Evolutionary conservation across 1,140 invertebrate genomes (phyloP).

Genomic region (Tetramorium alpestre): DNA sequence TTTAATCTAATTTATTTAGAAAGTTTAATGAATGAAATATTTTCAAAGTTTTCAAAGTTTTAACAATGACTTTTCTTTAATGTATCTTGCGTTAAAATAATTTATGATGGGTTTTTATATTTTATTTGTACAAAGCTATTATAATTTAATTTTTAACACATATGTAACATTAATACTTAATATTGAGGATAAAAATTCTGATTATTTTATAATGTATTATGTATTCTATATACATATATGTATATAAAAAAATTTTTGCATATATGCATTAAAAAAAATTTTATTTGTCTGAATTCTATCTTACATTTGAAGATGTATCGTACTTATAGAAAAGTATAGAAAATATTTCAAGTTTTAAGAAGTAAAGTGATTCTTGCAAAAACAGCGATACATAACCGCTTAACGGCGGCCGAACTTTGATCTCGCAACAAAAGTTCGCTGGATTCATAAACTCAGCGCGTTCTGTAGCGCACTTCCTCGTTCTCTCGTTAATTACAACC

Average conservation of each 20-base stretch:
- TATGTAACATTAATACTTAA: background rate
- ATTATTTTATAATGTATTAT: background rate
- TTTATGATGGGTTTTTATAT: background rate
- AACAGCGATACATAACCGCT: background rate
- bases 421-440: conserved; percentile 23
- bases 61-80: background rate
- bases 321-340: background rate
- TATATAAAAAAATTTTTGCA: background rate
- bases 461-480: conserved; percentile 69
- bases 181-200: background rate
- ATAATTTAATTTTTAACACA: background rate
- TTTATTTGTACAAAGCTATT: background rate
- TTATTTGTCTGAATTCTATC: background rate
- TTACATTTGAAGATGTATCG: background rate
- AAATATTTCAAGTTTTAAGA: background rate
- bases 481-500: conserved; percentile 72
- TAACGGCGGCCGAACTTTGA: conserved; percentile 34
- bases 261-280: background rate
- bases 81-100: background rate
- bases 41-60: background rate
- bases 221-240: no score
- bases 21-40: background rate
- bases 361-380: background rate
- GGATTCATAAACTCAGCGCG: conserved; percentile 37
- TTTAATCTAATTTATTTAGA: background rate